Evolutionary conservation across 2,888 invertebrate genomes (phyloP).

Genomic region (Rotaria sp.): DNA sequence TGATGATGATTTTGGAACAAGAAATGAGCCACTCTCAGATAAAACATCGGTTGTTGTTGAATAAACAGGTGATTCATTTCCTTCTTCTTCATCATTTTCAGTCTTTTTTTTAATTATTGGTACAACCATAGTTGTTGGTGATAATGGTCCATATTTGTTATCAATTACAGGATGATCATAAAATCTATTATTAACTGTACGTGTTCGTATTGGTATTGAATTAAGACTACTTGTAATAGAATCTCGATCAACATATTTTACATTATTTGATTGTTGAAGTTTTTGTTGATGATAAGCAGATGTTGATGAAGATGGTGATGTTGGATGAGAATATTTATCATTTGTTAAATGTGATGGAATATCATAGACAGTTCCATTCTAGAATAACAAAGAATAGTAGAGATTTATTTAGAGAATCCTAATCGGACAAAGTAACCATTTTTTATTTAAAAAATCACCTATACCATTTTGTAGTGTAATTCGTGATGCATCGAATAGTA

Average conservation of each 20-base stretch:
- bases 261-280: background rate
- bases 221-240: background rate
- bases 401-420: no score
- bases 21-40: slow-evolving; percentile 4
- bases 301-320: background rate
- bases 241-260: background rate
- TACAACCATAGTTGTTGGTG: background rate
- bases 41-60: slow-evolving; percentile 5
- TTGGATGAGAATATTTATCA: background rate
- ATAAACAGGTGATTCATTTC: slow-evolving; percentile 15
- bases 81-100: background rate
- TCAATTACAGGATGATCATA: background rate
- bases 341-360: background rate
- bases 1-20: background rate
- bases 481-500: no score
- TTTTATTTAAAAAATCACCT: no score
- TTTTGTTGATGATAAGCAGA: slow-evolving; percentile 14
- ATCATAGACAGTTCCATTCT: slow-evolving; percentile 26
- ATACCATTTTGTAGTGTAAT: no score
- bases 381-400: background rate
- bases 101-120: background rate
- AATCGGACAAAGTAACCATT: no score
- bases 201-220: background rate
- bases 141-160: background rate
- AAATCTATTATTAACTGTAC: slow-evolving; percentile 3